Conservation (phyloP, 2,888 invertebrate species). For the Aspidiotus rigidus region DNA sequence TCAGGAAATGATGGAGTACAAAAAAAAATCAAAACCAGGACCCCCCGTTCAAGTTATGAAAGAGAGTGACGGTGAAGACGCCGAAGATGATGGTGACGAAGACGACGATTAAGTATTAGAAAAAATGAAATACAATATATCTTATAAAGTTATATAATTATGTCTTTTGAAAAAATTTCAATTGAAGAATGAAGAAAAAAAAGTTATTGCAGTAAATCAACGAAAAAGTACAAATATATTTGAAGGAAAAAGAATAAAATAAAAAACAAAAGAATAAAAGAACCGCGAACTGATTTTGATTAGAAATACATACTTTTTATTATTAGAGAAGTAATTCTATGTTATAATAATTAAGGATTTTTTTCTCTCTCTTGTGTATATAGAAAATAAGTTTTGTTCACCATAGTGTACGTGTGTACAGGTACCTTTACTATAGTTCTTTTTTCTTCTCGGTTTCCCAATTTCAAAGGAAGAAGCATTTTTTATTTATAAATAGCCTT, state of each 20-base stretch:
- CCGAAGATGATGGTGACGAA: conserved; percentile 27
- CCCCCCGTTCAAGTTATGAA: conserved; percentile 17
- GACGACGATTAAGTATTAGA: conserved; percentile 22
- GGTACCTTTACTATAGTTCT: not conserved
- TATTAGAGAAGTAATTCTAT: conserved; percentile 21
- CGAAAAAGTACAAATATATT: not conserved
- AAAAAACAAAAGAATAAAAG: conserved; percentile 21
- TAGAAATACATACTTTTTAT: conserved; percentile 8
- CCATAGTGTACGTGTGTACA: conserved; percentile 27
- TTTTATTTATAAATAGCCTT: not conserved
- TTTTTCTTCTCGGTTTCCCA: no score
- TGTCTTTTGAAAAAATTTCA: no score
- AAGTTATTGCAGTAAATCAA: no score
- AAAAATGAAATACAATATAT: not conserved
- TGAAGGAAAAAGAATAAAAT: conserved; percentile 12
- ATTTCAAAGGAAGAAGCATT: not conserved
- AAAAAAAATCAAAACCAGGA: conserved; percentile 51
- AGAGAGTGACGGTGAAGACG: conserved; percentile 30
- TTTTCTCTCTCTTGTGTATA: conserved; percentile 7
- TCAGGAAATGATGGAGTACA: conserved; percentile 79
- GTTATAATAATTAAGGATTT: conserved; percentile 22
- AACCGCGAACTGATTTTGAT: conserved; percentile 30
- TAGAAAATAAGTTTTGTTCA: conserved; percentile 28
- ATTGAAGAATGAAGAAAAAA: not conserved
- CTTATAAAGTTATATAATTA: no score